Evolutionary conservation across 2,888 invertebrate genomes (phyloP).

Genomic region (Lydus trimaculatus): DNA sequence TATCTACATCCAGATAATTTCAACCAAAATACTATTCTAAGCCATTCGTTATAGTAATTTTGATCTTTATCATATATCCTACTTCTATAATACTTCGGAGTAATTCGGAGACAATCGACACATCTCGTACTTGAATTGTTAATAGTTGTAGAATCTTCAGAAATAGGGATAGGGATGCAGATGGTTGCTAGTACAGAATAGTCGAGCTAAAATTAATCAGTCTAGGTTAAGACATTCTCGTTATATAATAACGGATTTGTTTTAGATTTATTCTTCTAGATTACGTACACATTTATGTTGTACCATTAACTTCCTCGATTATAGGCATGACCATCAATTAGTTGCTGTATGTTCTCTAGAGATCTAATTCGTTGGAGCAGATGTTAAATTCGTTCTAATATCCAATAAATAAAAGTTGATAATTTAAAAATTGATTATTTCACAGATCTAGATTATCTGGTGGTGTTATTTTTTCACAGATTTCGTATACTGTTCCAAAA

Average conservation of each 20-base stretch:
- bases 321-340: not conserved
- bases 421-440: not conserved
- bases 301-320: not conserved
- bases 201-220: conserved; percentile 14
- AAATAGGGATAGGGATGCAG: not conserved
- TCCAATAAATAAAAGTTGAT: too few relatives aligned
- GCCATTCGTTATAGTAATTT: not conserved
- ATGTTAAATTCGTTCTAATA: not conserved
- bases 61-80: too few relatives aligned
- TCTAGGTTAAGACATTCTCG: conserved; percentile 15
- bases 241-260: not conserved
- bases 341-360: not conserved
- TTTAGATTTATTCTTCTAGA: not conserved
- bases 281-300: not conserved
- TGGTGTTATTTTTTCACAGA: not conserved
- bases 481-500: not conserved
- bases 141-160: too few relatives aligned
- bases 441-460: not conserved
- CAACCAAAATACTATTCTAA: too few relatives aligned
- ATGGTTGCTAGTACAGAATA: not conserved
- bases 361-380: not conserved
- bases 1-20: too few relatives aligned
- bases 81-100: too few relatives aligned
- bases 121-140: not conserved
- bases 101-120: too few relatives aligned